Conservation (phyloP, 2,113 vertebrate species). For the Alligator mississippiensis region DNA sequence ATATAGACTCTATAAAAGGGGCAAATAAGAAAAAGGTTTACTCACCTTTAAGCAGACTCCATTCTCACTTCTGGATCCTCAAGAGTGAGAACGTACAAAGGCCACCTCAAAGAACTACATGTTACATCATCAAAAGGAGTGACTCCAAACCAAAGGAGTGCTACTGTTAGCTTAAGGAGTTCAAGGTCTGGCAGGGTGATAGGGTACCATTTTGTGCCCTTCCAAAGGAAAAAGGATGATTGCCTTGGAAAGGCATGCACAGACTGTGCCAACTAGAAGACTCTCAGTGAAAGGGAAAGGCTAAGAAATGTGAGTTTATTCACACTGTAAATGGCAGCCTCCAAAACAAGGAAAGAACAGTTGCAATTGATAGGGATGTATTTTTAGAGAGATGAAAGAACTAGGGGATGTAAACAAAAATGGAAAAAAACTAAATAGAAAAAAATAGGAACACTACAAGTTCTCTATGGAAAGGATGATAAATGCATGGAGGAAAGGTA, state of each 20-base stretch:
- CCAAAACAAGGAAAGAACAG: not conserved
- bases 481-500: not conserved
- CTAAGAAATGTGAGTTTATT: not conserved
- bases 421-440: not conserved
- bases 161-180: too few species aligned
- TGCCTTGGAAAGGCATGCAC: not conserved
- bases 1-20: not conserved
- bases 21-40: not conserved
- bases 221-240: not conserved
- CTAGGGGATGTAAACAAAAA: not conserved
- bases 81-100: not conserved
- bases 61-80: not conserved
- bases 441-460: not conserved
- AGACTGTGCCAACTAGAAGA: not conserved
- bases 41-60: not conserved
- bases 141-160: not conserved
- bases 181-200: not conserved
- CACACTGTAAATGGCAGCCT: not conserved
- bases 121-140: not conserved
- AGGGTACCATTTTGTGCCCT: not conserved
- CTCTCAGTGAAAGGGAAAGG: not conserved
- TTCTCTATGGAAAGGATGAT: not conserved
- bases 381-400: not conserved
- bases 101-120: not conserved
- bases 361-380: not conserved